phyloP scores from a whole-genome alignment of 2,113 vertebrate species.

The Sturnus vulgaris region DNA sequence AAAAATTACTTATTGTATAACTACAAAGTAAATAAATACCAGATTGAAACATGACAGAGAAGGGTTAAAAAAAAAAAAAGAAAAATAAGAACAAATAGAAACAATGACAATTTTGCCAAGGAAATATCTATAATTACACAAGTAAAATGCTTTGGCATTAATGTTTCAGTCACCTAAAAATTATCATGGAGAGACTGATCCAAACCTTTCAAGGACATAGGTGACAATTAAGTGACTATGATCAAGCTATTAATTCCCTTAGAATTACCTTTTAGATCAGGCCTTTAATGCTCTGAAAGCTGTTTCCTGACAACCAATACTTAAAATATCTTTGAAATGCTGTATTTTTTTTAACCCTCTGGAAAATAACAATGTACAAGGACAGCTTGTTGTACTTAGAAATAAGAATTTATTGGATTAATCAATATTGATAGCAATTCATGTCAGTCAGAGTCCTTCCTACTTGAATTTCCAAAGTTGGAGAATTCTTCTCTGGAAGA shows the following conservation, averaged over 20 bases:
- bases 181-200: background rate
- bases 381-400: background rate
- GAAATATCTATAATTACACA: background rate
- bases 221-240: background rate
- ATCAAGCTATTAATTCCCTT: background rate
- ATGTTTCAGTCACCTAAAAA: background rate
- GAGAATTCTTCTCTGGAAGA: background rate
- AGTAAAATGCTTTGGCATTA: background rate
- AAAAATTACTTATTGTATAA: background rate
- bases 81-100: background rate
- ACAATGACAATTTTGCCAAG: background rate
- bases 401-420: background rate
- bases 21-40: background rate
- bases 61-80: background rate
- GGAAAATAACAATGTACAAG: background rate
- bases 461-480: background rate
- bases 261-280: background rate
- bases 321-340: background rate
- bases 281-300: background rate
- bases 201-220: background rate
- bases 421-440: background rate
- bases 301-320: background rate
- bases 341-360: background rate
- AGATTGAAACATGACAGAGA: background rate
- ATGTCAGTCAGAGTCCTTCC: background rate